Evolutionary conservation across 2,888 invertebrate species (phyloP), one percentile per base, ranked within the genome.

Genomic region (Euplagia quadripunctaria): DNA sequence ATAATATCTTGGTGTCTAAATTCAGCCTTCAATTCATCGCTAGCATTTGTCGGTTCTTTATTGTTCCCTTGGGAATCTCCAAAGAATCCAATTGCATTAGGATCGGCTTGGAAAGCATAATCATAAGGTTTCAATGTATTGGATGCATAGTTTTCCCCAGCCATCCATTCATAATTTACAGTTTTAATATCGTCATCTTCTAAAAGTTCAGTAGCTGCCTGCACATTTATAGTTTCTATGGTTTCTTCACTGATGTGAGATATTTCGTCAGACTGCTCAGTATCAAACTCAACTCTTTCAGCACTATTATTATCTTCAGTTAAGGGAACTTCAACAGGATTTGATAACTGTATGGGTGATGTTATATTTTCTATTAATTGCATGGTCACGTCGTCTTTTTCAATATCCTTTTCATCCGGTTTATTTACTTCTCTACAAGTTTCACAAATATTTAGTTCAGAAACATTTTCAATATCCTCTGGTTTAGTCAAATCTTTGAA

Each of bases 301-400:
- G 14, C 79, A 58, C 80, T 84, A 68, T 79, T 84, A 68, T 79
- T 84, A 61, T 55, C 67, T 78, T 91, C 92, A 61, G 89, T 78
- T 1, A 94, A 76, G 6, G 89, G 88, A 5, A 87, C 92, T 87
- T 90, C 93, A 17, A 95, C 93, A 4, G 95, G 89, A 81, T 95
- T 94, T 0, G 87, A 89, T n/a, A 95, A 85, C 72, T 93, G 94
- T 80, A 95, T 92, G 3, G 91, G 94, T 5, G 94, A 90, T 55
- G 90, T 94, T 58, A 96, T 92, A 76, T 96, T 95, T 81, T 95
- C 94, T 70, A 95, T 94, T 16, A 96, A 78, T 68, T 95, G 91
- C 17, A 86, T 81, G 1, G 95, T 96, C 16, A 95, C 85, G 82
- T 94, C 90, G 65, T 93, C 91, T 8, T 79, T 76, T 73, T 87